Conservation (phyloP, 2,113 vertebrate genomes). For the Oncorhynchus tshawytscha region DNA sequence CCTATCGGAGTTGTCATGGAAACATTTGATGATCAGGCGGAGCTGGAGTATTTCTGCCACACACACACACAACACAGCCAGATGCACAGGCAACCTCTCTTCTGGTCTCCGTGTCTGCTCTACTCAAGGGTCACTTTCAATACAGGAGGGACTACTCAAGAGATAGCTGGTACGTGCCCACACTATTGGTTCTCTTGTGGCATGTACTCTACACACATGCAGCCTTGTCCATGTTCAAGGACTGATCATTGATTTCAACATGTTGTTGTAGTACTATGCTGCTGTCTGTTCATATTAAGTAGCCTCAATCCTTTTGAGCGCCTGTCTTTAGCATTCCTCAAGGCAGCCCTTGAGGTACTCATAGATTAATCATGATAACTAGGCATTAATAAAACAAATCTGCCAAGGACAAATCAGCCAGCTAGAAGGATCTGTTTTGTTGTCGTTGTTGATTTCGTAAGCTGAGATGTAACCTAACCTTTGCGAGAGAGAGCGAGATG, state of each 20-base stretch:
- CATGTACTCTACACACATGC: too few relatives aligned
- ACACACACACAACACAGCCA: not conserved
- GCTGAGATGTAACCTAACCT: not conserved
- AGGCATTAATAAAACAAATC: not conserved
- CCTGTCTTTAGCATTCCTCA: not conserved
- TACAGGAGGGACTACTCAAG: too few relatives aligned
- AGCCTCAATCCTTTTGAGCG: too few relatives aligned
- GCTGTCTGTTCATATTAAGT: too few relatives aligned
- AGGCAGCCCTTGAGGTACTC: not conserved
- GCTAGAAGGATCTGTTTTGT: not conserved
- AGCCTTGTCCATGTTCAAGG: too few relatives aligned
- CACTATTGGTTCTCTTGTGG: too few relatives aligned
- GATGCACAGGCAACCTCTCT: too few relatives aligned
- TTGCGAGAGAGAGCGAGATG: not conserved
- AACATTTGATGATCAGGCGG: constrained; percentile 27
- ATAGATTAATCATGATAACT: not conserved
- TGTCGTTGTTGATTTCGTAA: not conserved
- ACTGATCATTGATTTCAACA: too few relatives aligned
- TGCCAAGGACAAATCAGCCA: not conserved
- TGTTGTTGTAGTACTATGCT: too few relatives aligned
- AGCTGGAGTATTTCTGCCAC: not conserved
- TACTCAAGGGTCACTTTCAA: too few relatives aligned
- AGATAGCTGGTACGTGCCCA: too few relatives aligned
- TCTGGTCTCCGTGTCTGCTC: too few relatives aligned
- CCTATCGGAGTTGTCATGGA: constrained; percentile 47